Conservation (phyloP, 2,113 vertebrate genomes). For the Coracopsis vasa region DNA sequence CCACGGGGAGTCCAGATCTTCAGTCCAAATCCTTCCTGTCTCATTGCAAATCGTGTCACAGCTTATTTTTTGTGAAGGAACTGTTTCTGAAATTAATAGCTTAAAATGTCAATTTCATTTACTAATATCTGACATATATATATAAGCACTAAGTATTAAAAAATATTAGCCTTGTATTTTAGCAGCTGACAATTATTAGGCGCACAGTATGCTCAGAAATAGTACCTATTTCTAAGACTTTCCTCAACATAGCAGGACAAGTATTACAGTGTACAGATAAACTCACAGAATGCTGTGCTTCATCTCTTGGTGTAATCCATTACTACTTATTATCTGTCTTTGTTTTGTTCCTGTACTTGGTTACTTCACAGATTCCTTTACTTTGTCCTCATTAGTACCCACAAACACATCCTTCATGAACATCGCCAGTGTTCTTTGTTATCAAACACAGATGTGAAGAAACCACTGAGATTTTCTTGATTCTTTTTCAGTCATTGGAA, state of each 20-base stretch:
- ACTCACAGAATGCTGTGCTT: neutral
- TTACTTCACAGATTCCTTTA: slow-evolving; percentile 38
- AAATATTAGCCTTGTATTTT: neutral
- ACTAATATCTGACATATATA: neutral
- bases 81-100: neutral
- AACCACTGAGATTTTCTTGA: slow-evolving; percentile 47
- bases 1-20: neutral
- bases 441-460: slow-evolving; percentile 58
- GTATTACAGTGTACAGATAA: neutral
- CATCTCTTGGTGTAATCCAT: neutral
- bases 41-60: neutral
- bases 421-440: neutral
- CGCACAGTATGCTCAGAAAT: neutral
- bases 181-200: neutral
- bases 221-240: neutral
- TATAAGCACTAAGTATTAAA: neutral
- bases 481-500: slow-evolving; percentile 25
- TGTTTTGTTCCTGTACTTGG: slow-evolving; percentile 16
- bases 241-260: neutral
- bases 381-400: slow-evolving; percentile 43
- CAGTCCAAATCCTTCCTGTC: neutral
- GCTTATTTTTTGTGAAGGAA: neutral
- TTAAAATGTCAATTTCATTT: neutral
- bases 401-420: slow-evolving; percentile 31
- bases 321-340: neutral